phyloP scores from a whole-genome alignment of 2,113 vertebrate genomes.

The Hippocampus mohnikei region DNA sequence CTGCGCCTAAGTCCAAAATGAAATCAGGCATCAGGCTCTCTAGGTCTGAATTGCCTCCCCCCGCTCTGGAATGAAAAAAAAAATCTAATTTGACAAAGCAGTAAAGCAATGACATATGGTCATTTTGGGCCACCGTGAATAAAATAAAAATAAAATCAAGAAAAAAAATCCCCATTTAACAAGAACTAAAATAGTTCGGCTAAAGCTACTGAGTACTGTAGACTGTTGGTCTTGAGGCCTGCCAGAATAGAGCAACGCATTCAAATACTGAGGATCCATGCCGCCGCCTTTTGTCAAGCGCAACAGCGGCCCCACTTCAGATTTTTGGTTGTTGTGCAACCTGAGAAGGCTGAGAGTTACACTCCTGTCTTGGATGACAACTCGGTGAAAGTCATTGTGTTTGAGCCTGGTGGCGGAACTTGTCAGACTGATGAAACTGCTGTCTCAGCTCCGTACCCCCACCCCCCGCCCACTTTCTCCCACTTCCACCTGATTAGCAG shows the following conservation, averaged over 20 bases:
- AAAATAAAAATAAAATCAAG: neutral
- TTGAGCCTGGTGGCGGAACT: neutral
- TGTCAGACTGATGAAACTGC: neutral
- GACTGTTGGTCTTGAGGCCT: neutral
- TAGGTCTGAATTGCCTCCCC: too few relatives aligned
- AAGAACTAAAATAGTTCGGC: neutral
- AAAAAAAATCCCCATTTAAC: neutral
- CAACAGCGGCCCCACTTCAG: neutral
- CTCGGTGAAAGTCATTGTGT: neutral
- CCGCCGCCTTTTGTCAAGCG: neutral
- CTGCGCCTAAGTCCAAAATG: too few relatives aligned
- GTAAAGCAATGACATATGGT: neutral
- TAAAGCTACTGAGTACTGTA: neutral
- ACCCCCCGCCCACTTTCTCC: too few relatives aligned
- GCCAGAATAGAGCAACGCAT: neutral
- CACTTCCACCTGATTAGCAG: neutral
- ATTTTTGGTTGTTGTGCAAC: conserved; percentile 38
- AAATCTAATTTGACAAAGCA: neutral
- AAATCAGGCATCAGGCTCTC: too few relatives aligned
- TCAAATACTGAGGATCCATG: neutral
- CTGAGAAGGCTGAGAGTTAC: conserved; percentile 16
- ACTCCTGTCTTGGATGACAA: conserved; percentile 23
- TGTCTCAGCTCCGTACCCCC: neutral
- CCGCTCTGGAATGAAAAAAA: too few relatives aligned
- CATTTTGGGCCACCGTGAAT: neutral